Conservation (phyloP, 1,140 invertebrate species). For the Heliconius nattereri region DNA sequence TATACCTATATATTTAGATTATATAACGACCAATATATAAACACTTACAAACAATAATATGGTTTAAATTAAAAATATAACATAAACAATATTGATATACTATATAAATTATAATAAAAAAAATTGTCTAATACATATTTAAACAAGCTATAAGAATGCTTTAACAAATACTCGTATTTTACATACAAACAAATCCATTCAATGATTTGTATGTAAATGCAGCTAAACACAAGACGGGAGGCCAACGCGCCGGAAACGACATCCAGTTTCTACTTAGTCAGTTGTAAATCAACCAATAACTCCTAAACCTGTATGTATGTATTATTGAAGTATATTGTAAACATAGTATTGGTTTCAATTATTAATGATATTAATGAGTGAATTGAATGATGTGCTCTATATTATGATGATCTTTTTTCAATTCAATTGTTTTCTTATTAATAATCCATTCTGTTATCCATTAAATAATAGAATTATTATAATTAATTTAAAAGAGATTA, state of each 20-base stretch:
- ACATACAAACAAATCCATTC: conserved; percentile 27
- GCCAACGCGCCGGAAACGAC: conserved; percentile 31
- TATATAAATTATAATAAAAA: not conserved
- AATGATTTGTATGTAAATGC: conserved; percentile 27
- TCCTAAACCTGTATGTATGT: conserved; percentile 32
- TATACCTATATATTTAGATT: no score
- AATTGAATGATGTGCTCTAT: not conserved
- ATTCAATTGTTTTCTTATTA: no score
- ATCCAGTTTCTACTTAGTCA: conserved; percentile 44
- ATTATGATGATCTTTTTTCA: not conserved
- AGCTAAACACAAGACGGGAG: conserved; percentile 26
- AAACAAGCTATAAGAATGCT: not conserved
- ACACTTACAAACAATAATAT: no score
- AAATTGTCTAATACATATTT: not conserved
- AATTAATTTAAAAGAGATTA: no score
- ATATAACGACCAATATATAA: no score
- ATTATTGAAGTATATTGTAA: conserved; percentile 42
- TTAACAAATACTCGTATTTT: not conserved
- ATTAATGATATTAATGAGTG: conserved; percentile 18
- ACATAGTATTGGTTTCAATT: conserved; percentile 19
- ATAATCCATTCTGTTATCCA: no score
- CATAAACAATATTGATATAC: not conserved
- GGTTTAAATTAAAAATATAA: no score
- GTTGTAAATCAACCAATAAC: conserved; percentile 45
- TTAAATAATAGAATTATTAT: no score